phyloP scores from a whole-genome alignment of 2,797 vertebrate species.

The Botia almorhae region DNA sequence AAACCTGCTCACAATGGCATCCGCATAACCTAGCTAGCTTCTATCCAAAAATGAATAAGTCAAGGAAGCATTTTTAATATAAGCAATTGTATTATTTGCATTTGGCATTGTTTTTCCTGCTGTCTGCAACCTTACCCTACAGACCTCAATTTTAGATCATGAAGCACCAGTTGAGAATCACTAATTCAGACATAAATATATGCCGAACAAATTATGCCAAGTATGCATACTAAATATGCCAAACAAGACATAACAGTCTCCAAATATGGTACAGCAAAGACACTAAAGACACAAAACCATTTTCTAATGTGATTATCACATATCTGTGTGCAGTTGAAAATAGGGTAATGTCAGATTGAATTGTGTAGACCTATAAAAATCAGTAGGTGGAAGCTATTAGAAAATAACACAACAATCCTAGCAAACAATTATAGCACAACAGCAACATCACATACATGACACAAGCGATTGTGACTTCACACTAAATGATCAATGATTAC shows the following conservation, averaged over 20 bases:
- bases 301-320: not conserved
- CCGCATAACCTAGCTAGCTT: not conserved
- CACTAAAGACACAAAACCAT: not conserved
- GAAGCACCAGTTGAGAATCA: not conserved
- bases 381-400: not conserved
- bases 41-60: not conserved
- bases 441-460: conserved; percentile 2
- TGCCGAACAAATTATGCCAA: not conserved
- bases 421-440: not conserved
- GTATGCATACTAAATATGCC: not conserved
- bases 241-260: conserved; percentile 14
- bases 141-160: not conserved
- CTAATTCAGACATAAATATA: not conserved
- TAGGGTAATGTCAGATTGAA: not conserved
- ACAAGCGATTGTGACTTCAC: conserved; percentile 3
- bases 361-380: not conserved
- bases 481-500: not conserved
- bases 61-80: not conserved
- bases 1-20: not conserved
- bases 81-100: too few species aligned
- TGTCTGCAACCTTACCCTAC: not conserved
- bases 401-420: not conserved
- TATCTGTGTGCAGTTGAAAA: not conserved
- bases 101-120: not conserved
- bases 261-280: not conserved